These are phyloP conservation scores for Lontra canadensis DNA, from an alignment of 2,113 vertebrate genomes.

Conservation along the genomic window DNA sequence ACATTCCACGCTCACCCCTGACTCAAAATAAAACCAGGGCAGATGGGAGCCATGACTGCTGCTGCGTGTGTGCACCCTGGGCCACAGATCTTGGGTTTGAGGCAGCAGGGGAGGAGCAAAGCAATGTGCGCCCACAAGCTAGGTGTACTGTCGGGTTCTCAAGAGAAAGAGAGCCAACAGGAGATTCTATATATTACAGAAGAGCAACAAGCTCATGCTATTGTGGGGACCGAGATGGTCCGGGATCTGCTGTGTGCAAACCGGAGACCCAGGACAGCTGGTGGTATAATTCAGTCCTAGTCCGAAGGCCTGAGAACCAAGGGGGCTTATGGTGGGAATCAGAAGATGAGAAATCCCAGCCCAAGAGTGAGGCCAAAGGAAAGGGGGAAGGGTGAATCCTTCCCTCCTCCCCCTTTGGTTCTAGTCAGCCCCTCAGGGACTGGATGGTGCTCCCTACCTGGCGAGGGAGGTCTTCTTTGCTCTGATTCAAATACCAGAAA, in stretches of 20 bases:
- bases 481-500: too few relatives aligned
- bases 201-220: background rate
- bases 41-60: background rate
- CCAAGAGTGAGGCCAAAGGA: background rate
- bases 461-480: background rate
- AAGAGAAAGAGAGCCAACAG: background rate
- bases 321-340: background rate
- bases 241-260: background rate
- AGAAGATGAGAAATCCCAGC: background rate
- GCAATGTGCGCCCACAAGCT: background rate
- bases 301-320: background rate
- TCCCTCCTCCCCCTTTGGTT: background rate
- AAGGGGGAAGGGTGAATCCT: background rate
- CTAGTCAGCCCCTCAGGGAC: background rate
- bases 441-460: background rate
- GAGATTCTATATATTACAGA: background rate
- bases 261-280: background rate
- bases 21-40: background rate
- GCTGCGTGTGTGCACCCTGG: background rate
- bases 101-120: too few relatives aligned
- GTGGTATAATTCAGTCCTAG: background rate
- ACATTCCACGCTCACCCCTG: background rate
- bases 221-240: background rate
- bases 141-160: too few relatives aligned
- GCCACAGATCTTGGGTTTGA: background rate